A percentile compares a stretch with the other conserved stretches of the same genome.
phyloP scores from a whole-genome alignment of 2,888 invertebrate species.

The Adelphocoris suturalis region DNA sequence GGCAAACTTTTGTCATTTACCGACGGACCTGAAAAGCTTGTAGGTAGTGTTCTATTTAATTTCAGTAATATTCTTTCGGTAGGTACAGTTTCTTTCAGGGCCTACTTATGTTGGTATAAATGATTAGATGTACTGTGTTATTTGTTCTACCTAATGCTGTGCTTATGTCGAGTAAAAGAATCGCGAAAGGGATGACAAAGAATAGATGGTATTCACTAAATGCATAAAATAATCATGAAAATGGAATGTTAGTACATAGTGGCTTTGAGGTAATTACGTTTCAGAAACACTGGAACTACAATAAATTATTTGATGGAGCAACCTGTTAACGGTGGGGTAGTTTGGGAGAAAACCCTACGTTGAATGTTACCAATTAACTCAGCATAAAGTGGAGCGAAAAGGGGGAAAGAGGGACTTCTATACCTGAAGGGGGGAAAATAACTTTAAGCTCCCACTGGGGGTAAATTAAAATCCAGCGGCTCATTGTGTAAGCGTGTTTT shows the following conservation, averaged over 20 bases:
- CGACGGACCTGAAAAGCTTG: too few relatives aligned
- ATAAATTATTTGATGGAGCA: conserved; percentile 69
- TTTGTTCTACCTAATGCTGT: too few relatives aligned
- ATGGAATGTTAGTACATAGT: conserved; percentile 41
- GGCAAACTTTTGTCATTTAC: too few relatives aligned
- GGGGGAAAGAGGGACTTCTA: conserved; percentile 41
- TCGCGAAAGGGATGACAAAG: too few relatives aligned
- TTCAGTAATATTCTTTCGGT: too few relatives aligned
- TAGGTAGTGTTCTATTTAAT: too few relatives aligned
- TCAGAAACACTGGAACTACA: conserved; percentile 38
- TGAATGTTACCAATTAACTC: conserved; percentile 70
- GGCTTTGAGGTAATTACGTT: conserved; percentile 55
- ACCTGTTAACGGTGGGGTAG: conserved; percentile 65
- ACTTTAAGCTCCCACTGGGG: conserved; percentile 43
- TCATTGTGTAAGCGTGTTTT: conserved; percentile 69
- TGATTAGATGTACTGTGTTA: too few relatives aligned
- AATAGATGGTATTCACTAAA: too few relatives aligned
- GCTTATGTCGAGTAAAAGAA: too few relatives aligned
- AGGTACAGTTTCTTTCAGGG: too few relatives aligned
- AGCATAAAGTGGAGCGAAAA: conserved; percentile 51
- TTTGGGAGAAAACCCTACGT: conserved; percentile 56
- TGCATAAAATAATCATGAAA: conserved; percentile 45
- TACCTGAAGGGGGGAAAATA: conserved; percentile 67
- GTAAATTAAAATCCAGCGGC: conserved; percentile 68
- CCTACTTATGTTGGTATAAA: too few relatives aligned